Conservation (phyloP, 2,113 vertebrate genomes). For the Pollachius pollachius region DNA sequence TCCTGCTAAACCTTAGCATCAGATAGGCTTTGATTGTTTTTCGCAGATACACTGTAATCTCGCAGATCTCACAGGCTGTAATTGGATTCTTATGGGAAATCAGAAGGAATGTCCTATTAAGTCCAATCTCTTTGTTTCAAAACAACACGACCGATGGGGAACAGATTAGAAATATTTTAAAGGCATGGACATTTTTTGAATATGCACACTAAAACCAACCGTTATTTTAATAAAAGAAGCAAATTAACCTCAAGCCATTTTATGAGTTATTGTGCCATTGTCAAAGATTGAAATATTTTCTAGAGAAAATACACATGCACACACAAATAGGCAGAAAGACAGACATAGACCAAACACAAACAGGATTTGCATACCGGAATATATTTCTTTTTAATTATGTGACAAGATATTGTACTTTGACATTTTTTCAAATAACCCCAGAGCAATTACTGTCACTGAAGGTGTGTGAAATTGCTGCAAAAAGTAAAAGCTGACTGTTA, state of each 20-base stretch:
- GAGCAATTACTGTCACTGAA: conserved; percentile 63
- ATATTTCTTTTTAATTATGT: conserved; percentile 43
- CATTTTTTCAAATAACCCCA: conserved; percentile 47
- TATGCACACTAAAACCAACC: too few relatives aligned
- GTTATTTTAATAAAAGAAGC: too few relatives aligned
- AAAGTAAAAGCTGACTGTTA: conserved; percentile 57
- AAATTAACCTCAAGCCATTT: too few relatives aligned
- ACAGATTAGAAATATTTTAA: conserved; percentile 26
- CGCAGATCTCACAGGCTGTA: conserved; percentile 70
- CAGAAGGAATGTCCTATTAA: conserved; percentile 56
- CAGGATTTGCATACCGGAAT: conserved; percentile 25
- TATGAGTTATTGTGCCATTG: too few relatives aligned
- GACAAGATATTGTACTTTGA: conserved; percentile 47
- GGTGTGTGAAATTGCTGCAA: conserved; percentile 67
- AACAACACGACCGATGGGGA: conserved; percentile 33
- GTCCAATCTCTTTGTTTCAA: conserved; percentile 52
- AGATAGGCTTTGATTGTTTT: conserved; percentile 79
- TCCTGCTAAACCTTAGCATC: conserved; percentile 65
- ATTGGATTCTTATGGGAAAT: conserved; percentile 76
- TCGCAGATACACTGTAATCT: conserved; percentile 75
- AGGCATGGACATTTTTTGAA: conserved; percentile 30
- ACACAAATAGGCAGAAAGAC: conserved; percentile 2
- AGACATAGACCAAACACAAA: not conserved
- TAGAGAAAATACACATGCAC: not conserved
- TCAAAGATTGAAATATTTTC: too few relatives aligned